phyloP scores from a whole-genome alignment of 2,113 vertebrate genomes.

The Cariama cristata region DNA sequence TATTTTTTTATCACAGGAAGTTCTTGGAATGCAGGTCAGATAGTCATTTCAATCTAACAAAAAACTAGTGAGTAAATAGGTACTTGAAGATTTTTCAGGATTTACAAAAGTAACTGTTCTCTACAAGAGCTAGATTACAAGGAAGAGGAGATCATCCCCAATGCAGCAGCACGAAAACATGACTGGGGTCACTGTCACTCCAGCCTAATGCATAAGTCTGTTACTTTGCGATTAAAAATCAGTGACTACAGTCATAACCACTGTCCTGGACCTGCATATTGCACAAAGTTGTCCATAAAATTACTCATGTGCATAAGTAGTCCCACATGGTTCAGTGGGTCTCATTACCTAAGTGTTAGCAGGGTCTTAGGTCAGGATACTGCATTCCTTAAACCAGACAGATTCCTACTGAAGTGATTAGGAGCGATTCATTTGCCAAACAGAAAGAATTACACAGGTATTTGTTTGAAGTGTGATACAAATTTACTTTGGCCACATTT shows the following conservation, averaged over 20 bases:
- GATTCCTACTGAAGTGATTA: slow-evolving; percentile 36
- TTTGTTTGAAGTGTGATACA: slow-evolving; percentile 28
- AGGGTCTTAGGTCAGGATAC: slow-evolving; percentile 41
- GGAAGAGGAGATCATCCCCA: background rate
- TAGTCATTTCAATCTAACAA: background rate
- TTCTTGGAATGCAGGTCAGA: background rate
- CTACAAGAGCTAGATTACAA: background rate
- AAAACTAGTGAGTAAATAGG: background rate
- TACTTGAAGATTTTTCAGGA: background rate
- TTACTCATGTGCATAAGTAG: slow-evolving; percentile 5
- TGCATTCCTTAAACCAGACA: slow-evolving; percentile 47
- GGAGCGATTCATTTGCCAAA: slow-evolving; percentile 11
- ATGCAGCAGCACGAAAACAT: background rate
- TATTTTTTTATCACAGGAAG: background rate
- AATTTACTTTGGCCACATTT: slow-evolving; percentile 1
- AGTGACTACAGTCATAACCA: background rate
- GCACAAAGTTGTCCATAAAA: background rate
- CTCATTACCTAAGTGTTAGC: background rate
- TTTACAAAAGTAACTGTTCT: background rate
- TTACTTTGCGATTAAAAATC: background rate
- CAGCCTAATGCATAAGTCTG: background rate
- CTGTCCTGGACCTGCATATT: background rate
- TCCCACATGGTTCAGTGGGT: slow-evolving; percentile 33
- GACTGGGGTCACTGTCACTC: background rate
- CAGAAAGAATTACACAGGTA: slow-evolving; percentile 25